A percentile compares a stretch with the other conserved stretches of the same genome.
Conservation (phyloP, 2,113 vertebrate species). For the Vulpes ferrilata region DNA sequence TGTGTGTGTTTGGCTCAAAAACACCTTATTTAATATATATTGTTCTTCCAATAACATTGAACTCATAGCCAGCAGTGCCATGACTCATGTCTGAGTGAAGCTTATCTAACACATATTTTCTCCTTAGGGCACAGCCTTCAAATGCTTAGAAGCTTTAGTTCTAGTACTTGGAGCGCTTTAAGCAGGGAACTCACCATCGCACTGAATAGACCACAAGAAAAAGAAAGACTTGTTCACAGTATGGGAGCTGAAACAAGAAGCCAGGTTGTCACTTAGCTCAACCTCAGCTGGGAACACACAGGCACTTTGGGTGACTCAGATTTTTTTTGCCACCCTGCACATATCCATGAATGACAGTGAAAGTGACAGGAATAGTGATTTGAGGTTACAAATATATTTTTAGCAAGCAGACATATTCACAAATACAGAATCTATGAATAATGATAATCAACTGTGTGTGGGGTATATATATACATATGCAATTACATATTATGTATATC, state of each 20-base stretch:
- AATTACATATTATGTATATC: neutral
- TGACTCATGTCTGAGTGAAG: neutral
- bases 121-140: neutral
- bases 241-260: neutral
- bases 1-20: neutral
- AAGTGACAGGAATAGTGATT: neutral
- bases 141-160: neutral
- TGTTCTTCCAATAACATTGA: neutral
- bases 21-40: neutral
- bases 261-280: neutral
- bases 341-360: neutral
- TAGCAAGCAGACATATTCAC: neutral
- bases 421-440: neutral
- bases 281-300: neutral
- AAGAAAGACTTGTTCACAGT: neutral
- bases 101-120: rapidly evolving
- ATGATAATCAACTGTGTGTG: neutral
- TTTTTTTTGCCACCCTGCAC: neutral
- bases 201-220: rapidly evolving
- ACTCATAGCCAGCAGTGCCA: neutral
- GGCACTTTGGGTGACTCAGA: rapidly evolving
- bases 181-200: neutral
- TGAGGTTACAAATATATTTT: neutral
- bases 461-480: neutral
- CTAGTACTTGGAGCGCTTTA: neutral